Percentiles rank a stretch among this genome's conserved stretches.
These are phyloP conservation scores for Lagria hirta DNA, from an alignment of 2,888 invertebrate genomes.

Conservation along the genomic window DNA sequence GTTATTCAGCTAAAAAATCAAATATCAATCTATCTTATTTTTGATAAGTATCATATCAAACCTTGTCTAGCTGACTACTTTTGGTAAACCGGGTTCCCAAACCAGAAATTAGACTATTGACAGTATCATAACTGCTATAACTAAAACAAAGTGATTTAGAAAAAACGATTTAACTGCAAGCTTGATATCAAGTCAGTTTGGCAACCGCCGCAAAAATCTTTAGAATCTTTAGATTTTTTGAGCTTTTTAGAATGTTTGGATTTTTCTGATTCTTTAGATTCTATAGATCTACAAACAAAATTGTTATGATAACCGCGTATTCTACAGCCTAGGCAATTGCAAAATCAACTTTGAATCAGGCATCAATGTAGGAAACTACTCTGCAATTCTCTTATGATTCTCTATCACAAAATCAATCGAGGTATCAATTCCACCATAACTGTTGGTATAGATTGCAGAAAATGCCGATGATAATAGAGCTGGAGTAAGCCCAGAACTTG, in stretches of 20 bases:
- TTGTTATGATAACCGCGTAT: too few relatives aligned
- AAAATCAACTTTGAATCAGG: too few relatives aligned
- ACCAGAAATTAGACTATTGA: slow-evolving; percentile 47
- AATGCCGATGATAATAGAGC: slow-evolving; percentile 51
- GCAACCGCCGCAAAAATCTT: too few relatives aligned
- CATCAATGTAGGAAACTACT: slow-evolving; percentile 5
- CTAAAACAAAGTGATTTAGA: slow-evolving; percentile 18
- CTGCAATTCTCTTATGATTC: slow-evolving; percentile 40
- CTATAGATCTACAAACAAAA: too few relatives aligned
- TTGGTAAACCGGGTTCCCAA: slow-evolving; percentile 40
- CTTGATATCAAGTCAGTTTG: too few relatives aligned
- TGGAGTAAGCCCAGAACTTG: slow-evolving; percentile 49
- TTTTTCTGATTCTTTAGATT: too few relatives aligned
- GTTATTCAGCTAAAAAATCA: slow-evolving; percentile 4
- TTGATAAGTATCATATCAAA: slow-evolving; percentile 20
- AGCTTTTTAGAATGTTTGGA: too few relatives aligned
- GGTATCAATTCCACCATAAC: slow-evolving; percentile 56
- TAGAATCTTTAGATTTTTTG: too few relatives aligned
- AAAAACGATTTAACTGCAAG: slow-evolving; percentile 2
- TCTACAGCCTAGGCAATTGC: too few relatives aligned
- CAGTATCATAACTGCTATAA: slow-evolving; percentile 45
- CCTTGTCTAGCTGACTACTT: slow-evolving; percentile 33
- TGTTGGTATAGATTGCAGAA: slow-evolving; percentile 56
- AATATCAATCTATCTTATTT: slow-evolving; percentile 1
- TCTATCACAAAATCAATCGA: slow-evolving; percentile 56